Conservation (phyloP, 2,797 vertebrate genomes). For the Cheirogaleus major region DNA sequence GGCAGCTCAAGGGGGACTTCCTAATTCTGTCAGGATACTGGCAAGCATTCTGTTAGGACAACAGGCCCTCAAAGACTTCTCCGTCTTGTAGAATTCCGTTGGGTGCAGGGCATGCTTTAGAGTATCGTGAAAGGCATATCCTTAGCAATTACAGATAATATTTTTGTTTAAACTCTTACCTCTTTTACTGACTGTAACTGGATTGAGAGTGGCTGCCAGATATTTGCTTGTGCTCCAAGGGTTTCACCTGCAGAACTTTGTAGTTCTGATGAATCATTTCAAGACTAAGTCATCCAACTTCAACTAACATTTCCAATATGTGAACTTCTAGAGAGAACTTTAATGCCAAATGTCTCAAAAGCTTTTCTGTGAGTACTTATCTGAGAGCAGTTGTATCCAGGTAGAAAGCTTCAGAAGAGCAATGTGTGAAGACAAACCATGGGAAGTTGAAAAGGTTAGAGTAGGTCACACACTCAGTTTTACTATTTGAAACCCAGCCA, state of each 20-base stretch:
- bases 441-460: background rate
- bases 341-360: conserved; percentile 8
- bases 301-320: background rate
- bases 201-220: background rate
- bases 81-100: background rate
- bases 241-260: background rate
- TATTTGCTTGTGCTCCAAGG: background rate
- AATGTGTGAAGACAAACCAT: background rate
- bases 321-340: background rate
- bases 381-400: background rate
- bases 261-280: background rate
- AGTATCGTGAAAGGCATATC: background rate
- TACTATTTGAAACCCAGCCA: background rate
- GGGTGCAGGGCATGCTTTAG: background rate
- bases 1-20: conserved; percentile 79
- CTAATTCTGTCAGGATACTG: conserved; percentile 81
- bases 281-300: background rate
- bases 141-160: conserved; percentile 13
- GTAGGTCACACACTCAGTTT: background rate
- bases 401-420: conserved; percentile 34
- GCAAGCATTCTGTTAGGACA: conserved; percentile 50
- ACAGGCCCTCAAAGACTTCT: conserved; percentile 22
- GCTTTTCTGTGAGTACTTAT: background rate
- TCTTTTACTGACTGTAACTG: background rate
- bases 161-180: conserved; percentile 47